Base-by-base conservation (phyloP, 2,888 invertebrate species). In the Endotricha flammealis region DNA sequence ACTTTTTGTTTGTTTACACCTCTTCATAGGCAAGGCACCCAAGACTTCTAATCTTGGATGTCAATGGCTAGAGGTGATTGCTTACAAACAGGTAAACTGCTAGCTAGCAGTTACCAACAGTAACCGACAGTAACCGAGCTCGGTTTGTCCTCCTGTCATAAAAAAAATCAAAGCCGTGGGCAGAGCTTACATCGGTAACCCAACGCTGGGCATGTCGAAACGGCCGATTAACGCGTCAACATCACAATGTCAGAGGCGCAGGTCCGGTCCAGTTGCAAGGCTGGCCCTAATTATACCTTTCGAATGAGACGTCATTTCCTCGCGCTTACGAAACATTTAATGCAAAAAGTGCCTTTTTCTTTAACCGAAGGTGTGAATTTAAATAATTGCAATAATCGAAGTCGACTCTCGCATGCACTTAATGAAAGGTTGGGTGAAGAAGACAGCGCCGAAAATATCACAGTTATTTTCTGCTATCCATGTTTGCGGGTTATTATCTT, bases 281-380 rank as follows among this genome's bases (percentile, higher is more conserved):
- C 69, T 77, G 77, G 57, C 76, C 82, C 81, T 83, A 85, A 86
- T 86, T 81, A 81, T 67, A 81, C 80, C 81, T 82, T 82, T 83
- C 83, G 82, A 83, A 83, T 77, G 79, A 83, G 81, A 80, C 82
- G 83, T 82, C 82, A 83, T 81, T 85, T 83, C 80, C 80, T 75
- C 67, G 64, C 77, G 66, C 75, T 85, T 80, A 74, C 81, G 79
- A 82, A 83, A 85, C 75, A 79, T 86, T 82, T 81, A 80, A 75
- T 73, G 62, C 73, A 75, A 81, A 81, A 83, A 78, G 74, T 74
- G 72, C 69, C 67, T 78, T 83, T 85, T 83, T 81, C 73, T 69
- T 62, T 57, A 75, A 76, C 66, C 77, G 71, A 80, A 86, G 85
- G 86, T 85, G 86, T 83, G 85, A 86, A 85, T 86, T 85, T 86